These are phyloP conservation scores for Eupithecia inturbata DNA, from an alignment of 2,888 invertebrate genomes.

Conservation along the genomic window DNA sequence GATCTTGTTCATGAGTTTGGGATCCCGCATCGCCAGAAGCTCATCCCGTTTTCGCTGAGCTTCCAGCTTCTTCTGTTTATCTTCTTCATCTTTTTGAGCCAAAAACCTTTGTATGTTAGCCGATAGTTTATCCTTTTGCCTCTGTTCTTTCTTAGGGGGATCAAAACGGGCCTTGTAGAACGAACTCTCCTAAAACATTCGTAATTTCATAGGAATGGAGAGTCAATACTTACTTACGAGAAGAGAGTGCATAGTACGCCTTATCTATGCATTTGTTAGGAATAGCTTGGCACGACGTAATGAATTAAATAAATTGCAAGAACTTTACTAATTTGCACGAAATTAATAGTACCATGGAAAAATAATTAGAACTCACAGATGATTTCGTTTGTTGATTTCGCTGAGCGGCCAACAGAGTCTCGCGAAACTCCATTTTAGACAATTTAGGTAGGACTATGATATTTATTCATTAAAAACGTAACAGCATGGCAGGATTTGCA, in stretches of 20 bases:
- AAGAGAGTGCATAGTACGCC: neutral
- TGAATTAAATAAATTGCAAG: constrained; percentile 4
- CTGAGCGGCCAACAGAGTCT: constrained; percentile 79
- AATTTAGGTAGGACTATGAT: constrained; percentile 35
- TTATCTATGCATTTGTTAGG: neutral
- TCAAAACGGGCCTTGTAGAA: constrained; percentile 92
- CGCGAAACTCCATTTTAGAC: constrained; percentile 76
- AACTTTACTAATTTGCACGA: constrained; percentile 31
- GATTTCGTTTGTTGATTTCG: constrained; percentile 83
- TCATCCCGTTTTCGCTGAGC: constrained; percentile 87
- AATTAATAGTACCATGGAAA: constrained; percentile 36
- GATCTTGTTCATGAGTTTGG: constrained; percentile 89
- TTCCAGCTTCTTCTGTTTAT: constrained; percentile 85
- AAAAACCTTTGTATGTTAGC: constrained; percentile 93
- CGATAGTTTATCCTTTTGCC: constrained; percentile 87
- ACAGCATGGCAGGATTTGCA: constrained; percentile 59
- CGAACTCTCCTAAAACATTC: constrained; percentile 66
- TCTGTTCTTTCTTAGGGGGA: constrained; percentile 91
- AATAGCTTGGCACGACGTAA: neutral
- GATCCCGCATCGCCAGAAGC: constrained; percentile 87
- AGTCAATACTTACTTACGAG: neutral
- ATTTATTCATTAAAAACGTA: constrained; percentile 43
- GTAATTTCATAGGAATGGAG: neutral
- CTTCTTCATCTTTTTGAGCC: constrained; percentile 92
- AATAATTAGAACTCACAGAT: constrained; percentile 71